Evolutionary conservation across 2,888 invertebrate genomes (phyloP).

Genomic region (Melanotus villosus): DNA sequence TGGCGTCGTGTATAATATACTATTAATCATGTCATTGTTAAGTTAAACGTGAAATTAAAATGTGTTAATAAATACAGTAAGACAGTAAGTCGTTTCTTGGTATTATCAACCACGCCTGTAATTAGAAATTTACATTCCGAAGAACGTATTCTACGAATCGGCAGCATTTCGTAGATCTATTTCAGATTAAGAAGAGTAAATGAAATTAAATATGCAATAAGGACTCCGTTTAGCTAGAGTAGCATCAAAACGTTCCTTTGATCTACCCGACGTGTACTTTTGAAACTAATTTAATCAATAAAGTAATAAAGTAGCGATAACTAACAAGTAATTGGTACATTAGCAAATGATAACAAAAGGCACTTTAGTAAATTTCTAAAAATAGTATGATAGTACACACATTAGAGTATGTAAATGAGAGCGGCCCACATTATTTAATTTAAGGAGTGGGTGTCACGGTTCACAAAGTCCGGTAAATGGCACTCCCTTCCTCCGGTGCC

Average conservation of each 20-base stretch:
- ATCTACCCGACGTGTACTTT: neutral
- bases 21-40: no score
- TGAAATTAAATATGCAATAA: no score
- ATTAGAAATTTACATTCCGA: no score
- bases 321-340: neutral
- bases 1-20: no score
- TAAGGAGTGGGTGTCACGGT: slow-evolving; percentile 54
- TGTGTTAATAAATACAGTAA: no score
- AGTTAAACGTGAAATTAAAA: no score
- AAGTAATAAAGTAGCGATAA: neutral
- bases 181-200: no score
- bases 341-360: neutral
- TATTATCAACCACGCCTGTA: no score
- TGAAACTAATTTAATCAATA: neutral
- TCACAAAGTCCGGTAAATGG: slow-evolving; percentile 49
- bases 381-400: slow-evolving; percentile 36
- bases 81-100: no score
- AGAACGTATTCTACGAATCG: no score
- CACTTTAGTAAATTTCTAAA: slow-evolving; percentile 29
- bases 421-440: slow-evolving; percentile 45
- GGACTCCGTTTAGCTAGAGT: neutral
- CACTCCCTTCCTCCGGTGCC: slow-evolving; percentile 53
- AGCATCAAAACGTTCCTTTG: no score
- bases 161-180: no score
- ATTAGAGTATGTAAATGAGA: slow-evolving; percentile 37